Conservation (phyloP, 1,140 invertebrate species). For the Coenobita brevimanus region DNA sequence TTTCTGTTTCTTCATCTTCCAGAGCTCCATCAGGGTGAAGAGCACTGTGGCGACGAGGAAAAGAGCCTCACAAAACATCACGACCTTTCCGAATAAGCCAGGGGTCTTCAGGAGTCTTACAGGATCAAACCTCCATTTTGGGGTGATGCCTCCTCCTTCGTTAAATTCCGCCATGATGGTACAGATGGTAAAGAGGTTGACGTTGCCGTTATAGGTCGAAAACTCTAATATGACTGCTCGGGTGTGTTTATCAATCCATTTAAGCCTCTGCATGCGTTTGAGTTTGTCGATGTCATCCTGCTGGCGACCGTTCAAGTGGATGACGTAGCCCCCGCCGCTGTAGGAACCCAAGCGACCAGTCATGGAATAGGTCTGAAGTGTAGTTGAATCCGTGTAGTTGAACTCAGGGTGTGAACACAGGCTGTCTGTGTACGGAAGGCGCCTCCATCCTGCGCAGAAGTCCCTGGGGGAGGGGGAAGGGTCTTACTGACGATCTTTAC, state of each 20-base stretch:
- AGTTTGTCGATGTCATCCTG: slow-evolving; percentile 28
- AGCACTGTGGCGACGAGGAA: slow-evolving; percentile 49
- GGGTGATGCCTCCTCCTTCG: slow-evolving; percentile 59
- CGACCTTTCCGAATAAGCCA: slow-evolving; percentile 23
- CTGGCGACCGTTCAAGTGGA: slow-evolving; percentile 30
- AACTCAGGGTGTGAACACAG: slow-evolving; percentile 39
- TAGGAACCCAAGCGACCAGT: slow-evolving; percentile 49
- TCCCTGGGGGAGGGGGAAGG: too few relatives aligned
- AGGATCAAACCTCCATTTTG: slow-evolving; percentile 65
- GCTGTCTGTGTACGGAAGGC: not conserved
- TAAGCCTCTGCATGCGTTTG: slow-evolving; percentile 10
- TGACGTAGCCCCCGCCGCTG: slow-evolving; percentile 61
- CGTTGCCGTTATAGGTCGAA: slow-evolving; percentile 70
- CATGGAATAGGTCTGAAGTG: slow-evolving; percentile 40
- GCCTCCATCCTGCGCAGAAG: slow-evolving; percentile 50
- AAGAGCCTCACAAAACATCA: slow-evolving; percentile 17
- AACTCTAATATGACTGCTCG: slow-evolving; percentile 62
- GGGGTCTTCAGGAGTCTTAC: slow-evolving; percentile 10
- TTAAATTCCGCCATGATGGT: slow-evolving; percentile 72
- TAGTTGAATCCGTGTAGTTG: slow-evolving; percentile 30
- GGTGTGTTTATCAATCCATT: slow-evolving; percentile 63
- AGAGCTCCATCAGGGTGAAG: slow-evolving; percentile 53
- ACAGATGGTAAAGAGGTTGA: slow-evolving; percentile 68
- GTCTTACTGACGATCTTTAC: too few relatives aligned
- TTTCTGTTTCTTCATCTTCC: slow-evolving; percentile 58